Percentiles rank a stretch among this genome's conserved stretches.
Conservation (phyloP, 2,888 invertebrate genomes). For the Zeuzera pyrina region DNA sequence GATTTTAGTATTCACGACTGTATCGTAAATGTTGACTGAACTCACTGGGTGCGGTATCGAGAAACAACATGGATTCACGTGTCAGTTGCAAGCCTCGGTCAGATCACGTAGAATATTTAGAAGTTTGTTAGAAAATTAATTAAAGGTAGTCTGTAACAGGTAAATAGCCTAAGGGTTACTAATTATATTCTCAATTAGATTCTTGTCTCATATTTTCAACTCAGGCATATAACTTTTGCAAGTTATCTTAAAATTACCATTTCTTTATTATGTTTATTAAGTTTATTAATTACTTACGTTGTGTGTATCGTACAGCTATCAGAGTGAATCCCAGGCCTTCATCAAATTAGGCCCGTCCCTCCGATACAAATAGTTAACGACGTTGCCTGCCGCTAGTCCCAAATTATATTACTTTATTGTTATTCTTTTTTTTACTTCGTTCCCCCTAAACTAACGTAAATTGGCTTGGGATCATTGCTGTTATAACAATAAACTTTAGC, state of each 20-base stretch:
- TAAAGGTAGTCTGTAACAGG: slow-evolving; percentile 52
- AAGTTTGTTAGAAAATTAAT: slow-evolving; percentile 53
- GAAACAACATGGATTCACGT: slow-evolving; percentile 1
- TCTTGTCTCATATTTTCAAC: slow-evolving; percentile 26
- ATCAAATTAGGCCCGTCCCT: slow-evolving; percentile 60
- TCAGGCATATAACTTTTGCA: slow-evolving; percentile 1
- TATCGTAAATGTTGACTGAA: slow-evolving; percentile 3
- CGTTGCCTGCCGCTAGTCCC: slow-evolving; percentile 45
- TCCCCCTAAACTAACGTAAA: slow-evolving; percentile 67
- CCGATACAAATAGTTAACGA: slow-evolving; percentile 56
- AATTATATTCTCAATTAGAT: slow-evolving; percentile 26
- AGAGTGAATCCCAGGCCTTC: slow-evolving; percentile 44
- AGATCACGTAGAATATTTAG: slow-evolving; percentile 23
- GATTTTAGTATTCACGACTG: slow-evolving; percentile 19
- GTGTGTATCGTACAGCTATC: slow-evolving; percentile 44
- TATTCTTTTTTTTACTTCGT: slow-evolving; percentile 57
- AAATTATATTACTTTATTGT: slow-evolving; percentile 72
- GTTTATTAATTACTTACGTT: slow-evolving; percentile 33
- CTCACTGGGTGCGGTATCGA: no score
- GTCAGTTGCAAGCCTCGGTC: slow-evolving; percentile 8
- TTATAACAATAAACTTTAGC: slow-evolving; percentile 60
- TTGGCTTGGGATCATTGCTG: slow-evolving; percentile 68
- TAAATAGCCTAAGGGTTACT: slow-evolving; percentile 33
- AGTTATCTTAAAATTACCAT: slow-evolving; percentile 2
- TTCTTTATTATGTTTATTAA: slow-evolving; percentile 11